Base-by-base conservation (phyloP, 1,140 invertebrate genomes). In the Zeugodacus cucurbitae region DNA sequence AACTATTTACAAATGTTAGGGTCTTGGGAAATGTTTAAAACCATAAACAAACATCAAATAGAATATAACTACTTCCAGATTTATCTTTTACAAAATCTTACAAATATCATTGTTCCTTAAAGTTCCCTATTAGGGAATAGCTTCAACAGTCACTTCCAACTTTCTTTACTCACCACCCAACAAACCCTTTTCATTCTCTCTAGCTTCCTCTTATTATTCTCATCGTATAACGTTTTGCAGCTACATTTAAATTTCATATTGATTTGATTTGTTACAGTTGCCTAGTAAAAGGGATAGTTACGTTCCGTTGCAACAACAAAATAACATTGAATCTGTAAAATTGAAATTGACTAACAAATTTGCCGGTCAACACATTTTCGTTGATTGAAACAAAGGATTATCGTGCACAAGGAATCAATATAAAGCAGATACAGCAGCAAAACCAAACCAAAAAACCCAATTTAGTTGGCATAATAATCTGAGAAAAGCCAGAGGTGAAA, bases 171-270 rank as follows among this genome's bases (percentile, higher is more conserved):
- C 14, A 54, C 0, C 48, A 20, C 48, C 17, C 14, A 11, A 54
- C 14, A 54, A 3, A 14, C 14, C 22, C 58, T 62, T 17, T 62
- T 62, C 58, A 2, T 26, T 62, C n/a, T n/a, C 58, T 22, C 5
- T 6, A 4, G 6, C 26, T 62, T 37, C n/a, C 20, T 74, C 34
- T 20, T 74, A 20, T 74, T 74, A 6, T 37, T 74, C 67, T 41
- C 67, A 14, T 4, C 17, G 32, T 74, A 22, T 6, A 74, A 37
- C 67, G 67, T 74, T 54, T 70, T 74, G 34, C 14, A 74, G 32
- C 22, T 32, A n/a, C 32, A 74, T 74, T 74, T 74, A 74, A 74
- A 74, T 74, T 74, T 37, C 67, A 41, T 74, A 74, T 74, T 74
- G 67, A 74, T 74, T 74, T 74, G 67, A 74, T 74, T 74, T 74